Base-by-base conservation (phyloP, 2,888 invertebrate species). In the Philhelius pedissequus region DNA sequence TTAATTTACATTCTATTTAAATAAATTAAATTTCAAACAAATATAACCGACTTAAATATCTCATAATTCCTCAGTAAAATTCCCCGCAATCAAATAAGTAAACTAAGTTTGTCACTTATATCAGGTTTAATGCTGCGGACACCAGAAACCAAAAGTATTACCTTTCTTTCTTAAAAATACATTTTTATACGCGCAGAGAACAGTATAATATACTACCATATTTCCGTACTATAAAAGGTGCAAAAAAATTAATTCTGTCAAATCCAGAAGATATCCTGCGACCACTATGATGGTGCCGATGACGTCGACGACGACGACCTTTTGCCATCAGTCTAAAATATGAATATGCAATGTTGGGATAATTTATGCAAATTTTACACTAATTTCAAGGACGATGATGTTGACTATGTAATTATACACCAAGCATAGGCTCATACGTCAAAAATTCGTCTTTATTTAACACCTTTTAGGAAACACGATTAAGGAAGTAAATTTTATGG, bases 281-380 rank as follows among this genome's bases (percentile, higher is more conserved):
- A 43, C 43, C 62, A 62, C 62, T 9, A 6, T 15, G 62, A 27
- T 11, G 40, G 13, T 1, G 6, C n/a, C 40, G 25, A 40, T 27
- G 13, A 66, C 22, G 9, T 11, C 4, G 5, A n/a, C n/a, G 20
- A n/a, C n/a, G 5, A 6, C 25, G 27, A 32, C 54, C 50, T 27
- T 64, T 70, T 75, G 45, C 22, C 32, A 32, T 52, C 50, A 43
- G 52, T 76, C 70, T 70, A 86, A 35, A 56, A 87, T 89, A 91
- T 91, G 90, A 91, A 91, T 91, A 91, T 91, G 90, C 91, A 90
- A 90, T 89, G 80, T 88, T 88, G 90, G 91, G 90, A 91, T 91
- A 91, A 91, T 91, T 91, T 91, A 91, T 91, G 91, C 87, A 90
- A 91, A 91, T 91, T 89, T 88, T 86, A 87, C 88, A 89, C 90